Evolutionary conservation across 2,113 vertebrate genomes (phyloP).

Genomic region (Loxodonta africana): DNA sequence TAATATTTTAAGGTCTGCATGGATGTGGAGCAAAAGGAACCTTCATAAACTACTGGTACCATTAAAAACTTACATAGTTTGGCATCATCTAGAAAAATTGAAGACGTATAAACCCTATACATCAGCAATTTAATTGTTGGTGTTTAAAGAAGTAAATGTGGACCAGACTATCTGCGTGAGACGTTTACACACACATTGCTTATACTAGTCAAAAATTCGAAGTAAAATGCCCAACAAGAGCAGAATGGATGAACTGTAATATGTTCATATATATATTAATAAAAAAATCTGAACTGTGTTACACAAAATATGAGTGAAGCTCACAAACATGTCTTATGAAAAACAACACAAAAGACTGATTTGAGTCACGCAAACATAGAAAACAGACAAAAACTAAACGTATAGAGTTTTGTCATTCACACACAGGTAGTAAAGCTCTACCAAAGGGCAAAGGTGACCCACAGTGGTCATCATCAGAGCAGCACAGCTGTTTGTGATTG

Average conservation of each 20-base stretch:
- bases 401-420: neutral
- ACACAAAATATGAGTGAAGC: conserved; percentile 14
- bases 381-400: conserved; percentile 7
- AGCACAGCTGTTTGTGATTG: neutral
- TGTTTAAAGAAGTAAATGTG: neutral
- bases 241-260: neutral
- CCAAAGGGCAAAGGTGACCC: conserved; percentile 36
- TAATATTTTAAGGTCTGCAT: neutral
- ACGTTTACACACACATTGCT: neutral
- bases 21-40: neutral
- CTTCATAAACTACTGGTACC: neutral
- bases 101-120: neutral
- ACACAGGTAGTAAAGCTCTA: neutral
- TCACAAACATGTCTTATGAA: conserved; percentile 28
- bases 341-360: neutral
- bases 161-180: neutral
- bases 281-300: neutral
- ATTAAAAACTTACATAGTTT: neutral
- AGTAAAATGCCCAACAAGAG: neutral
- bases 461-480: neutral
- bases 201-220: neutral
- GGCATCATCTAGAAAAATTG: neutral
- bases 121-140: neutral
- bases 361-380: neutral
- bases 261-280: neutral